phyloP scores from a whole-genome alignment of 2,113 vertebrate species.

The Puffinus mauretanicus region DNA sequence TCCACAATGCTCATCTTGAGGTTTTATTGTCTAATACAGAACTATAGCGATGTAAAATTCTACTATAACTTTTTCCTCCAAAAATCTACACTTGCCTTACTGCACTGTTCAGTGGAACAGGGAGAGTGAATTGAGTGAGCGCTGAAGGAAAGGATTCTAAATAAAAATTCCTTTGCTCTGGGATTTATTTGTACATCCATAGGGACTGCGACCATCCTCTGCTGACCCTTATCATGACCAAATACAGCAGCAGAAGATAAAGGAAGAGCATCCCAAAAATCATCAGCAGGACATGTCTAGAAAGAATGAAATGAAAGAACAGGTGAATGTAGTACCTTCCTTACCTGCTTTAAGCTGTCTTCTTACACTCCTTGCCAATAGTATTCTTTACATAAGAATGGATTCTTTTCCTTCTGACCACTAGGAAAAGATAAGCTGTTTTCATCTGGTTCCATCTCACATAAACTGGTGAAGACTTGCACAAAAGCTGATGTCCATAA shows the following conservation, averaged over 20 bases:
- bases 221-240: slow-evolving; percentile 68
- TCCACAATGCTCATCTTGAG: background rate
- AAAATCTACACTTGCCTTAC: background rate
- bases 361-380: background rate
- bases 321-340: slow-evolving; percentile 31
- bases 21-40: background rate
- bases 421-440: background rate
- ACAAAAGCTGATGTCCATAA: background rate
- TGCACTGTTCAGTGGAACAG: background rate
- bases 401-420: background rate
- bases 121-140: background rate
- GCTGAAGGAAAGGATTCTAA: background rate
- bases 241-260: slow-evolving; percentile 23
- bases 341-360: background rate
- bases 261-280: background rate
- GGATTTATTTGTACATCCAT: background rate
- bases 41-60: background rate
- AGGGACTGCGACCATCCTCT: slow-evolving; percentile 88
- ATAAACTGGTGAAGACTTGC: background rate
- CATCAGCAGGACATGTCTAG: slow-evolving; percentile 29
- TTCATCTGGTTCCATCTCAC: background rate
- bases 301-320: slow-evolving; percentile 72
- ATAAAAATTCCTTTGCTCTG: background rate
- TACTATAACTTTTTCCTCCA: background rate
- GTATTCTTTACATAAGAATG: background rate